Evolutionary conservation across 2,797 vertebrate species (phyloP), one percentile per base, ranked within the genome.

Genomic region (Austrolebias charrua): DNA sequence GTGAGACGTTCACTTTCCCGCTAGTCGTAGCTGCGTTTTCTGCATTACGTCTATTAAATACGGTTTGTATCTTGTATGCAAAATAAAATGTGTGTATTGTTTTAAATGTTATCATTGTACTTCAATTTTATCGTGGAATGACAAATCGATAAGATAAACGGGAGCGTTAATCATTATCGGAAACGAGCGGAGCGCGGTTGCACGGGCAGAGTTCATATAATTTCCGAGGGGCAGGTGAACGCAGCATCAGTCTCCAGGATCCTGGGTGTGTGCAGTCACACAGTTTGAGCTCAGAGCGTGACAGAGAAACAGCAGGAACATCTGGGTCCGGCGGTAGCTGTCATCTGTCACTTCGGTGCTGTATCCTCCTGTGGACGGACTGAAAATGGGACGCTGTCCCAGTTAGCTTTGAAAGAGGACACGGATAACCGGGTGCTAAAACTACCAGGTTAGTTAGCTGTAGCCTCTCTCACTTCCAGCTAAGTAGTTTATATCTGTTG

Each of bases 391-490:
- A 86, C 76, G 80, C 76, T 69, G 65, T n/a, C 73, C 63, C 60
- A 88, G 87, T 75, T 90, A 91, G 87, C 80, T 86, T 75, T 43
- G 9, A 76, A 85, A 65, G 80, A 77, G 60, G 78, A 84, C 81
- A 71, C 38, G 52, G 15, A 72, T 70, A 73, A 59, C 46, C 57
- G 55, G 63, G 66, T 60, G 87, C 81, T 84, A 81, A 66, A 84
- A 82, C 76, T 84, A 60, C 53, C 80, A 86, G 86, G 88, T 90
- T 84, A 82, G 87, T 90, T 79, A 90, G 86, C 88, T 74, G 64
- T 28, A 60, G 69, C 75, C 54, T 56, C 47, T 60, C 54, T 76
- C 47, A 59, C 56, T 73, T 52, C 15, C 65, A 73, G 40, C 47
- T 58, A 52, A 51, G 66, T 14, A 55, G 58, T 43, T 76, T 64